phyloP scores from a whole-genome alignment of 2,888 invertebrate genomes.

The Lithodes maja region DNA sequence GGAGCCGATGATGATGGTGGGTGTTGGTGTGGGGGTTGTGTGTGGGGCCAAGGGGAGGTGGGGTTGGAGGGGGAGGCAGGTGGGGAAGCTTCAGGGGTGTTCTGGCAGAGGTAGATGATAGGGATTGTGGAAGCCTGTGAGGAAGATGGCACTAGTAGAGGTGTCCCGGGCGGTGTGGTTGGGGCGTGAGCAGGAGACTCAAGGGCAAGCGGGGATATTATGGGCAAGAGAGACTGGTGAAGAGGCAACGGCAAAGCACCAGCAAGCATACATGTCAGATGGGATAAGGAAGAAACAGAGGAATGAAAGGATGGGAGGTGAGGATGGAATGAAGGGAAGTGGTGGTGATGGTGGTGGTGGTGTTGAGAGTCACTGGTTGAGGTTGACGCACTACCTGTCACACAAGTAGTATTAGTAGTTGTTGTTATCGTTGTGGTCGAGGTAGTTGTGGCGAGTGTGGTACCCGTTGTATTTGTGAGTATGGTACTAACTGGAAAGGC shows the following conservation, averaged over 20 bases:
- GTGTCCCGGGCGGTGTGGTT: slow-evolving; percentile 15
- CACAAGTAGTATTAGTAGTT: neutral
- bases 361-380: neutral
- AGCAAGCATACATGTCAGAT: neutral
- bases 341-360: neutral
- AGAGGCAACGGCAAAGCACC: neutral
- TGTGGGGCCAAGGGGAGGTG: neutral
- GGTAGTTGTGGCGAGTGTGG: neutral
- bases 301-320: neutral
- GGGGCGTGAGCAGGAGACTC: neutral
- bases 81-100: slow-evolving; percentile 51
- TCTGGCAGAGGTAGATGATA: slow-evolving; percentile 50
- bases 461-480: neutral
- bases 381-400: too few relatives aligned
- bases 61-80: slow-evolving; percentile 38
- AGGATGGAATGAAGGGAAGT: neutral
- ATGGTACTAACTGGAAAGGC: too few relatives aligned
- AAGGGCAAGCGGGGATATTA: neutral
- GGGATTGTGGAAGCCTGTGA: slow-evolving; percentile 40
- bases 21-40: slow-evolving; percentile 7
- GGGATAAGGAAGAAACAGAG: neutral
- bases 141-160: slow-evolving; percentile 27
- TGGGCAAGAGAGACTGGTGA: neutral
- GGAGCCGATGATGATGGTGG: neutral
- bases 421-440: neutral